Base-by-base conservation (phyloP, 2,797 vertebrate species). In the Fundulus diaphanus region DNA sequence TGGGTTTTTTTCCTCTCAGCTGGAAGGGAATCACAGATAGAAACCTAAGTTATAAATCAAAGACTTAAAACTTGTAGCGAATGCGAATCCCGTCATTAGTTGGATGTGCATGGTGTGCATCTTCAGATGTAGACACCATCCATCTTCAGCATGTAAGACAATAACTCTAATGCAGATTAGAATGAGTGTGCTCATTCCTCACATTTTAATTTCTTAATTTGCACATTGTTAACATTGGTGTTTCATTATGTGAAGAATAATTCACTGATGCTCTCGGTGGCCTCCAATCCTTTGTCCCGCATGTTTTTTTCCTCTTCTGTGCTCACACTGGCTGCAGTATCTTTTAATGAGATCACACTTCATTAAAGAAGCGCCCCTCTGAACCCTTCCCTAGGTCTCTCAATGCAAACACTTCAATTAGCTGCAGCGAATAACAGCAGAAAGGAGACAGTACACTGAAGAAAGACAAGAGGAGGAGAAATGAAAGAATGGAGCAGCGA, bases 261-360 rank as follows among this genome's bases (percentile, higher is more conserved):
- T 69, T 24, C 27, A 61, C 74, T 2, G 82, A 77, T 77, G 82
- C 82, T 80, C 85, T 82, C n/a, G 7, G 61, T 74, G 87, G 87
- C 83, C 90, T 92, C 75, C 22, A 70, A 42, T 80, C 76, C 78
- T 89, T 90, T 87, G 86, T 91, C 71, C 57, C 0, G 5, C 68
- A 5, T 80, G 66, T 86, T 87, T 81, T 74, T 70, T 61, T 20
- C 16, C 27, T 76, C 33, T 71, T 54, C 56, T 27, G n/a, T 57
- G 33, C 81, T 81, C 77, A 67, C 80, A 66, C 40, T 82, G 79
- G 74, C 91, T 83, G 89, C 82, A 51, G 67, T 96, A 96, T 96
- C 96, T 96, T 97, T 97, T 96, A 97, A 97, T 97, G 95, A 96
- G 95, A 96, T 96, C 95, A 94, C 63, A 89, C 89, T 93, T 93